These are phyloP conservation scores for Chaetoderma sp. DNA, from an alignment of 2,888 invertebrate species.

Conservation along the genomic window DNA sequence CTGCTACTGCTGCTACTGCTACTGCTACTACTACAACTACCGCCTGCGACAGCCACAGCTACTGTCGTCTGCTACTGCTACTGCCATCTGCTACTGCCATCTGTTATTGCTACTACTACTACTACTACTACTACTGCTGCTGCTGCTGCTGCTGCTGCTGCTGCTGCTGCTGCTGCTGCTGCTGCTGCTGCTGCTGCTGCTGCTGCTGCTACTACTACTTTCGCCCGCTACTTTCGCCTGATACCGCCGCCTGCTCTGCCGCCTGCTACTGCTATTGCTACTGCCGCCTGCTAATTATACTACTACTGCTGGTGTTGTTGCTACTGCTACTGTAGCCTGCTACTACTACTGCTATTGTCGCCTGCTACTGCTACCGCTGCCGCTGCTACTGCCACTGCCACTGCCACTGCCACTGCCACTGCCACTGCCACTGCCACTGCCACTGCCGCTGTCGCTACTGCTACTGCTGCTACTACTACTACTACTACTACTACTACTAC, in stretches of 20 bases:
- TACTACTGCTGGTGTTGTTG: too few species aligned
- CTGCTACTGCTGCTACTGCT: background rate
- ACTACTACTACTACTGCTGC: background rate
- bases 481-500: background rate
- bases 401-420: background rate
- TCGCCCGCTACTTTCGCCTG: background rate
- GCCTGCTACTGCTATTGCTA: background rate
- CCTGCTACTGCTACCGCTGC: too few species aligned
- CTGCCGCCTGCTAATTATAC: background rate
- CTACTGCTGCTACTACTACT: background rate
- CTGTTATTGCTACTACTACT: background rate
- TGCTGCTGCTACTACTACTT: background rate
- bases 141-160: background rate
- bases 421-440: background rate
- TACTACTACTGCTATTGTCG: background rate
- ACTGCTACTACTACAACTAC: background rate
- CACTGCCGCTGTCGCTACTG: background rate
- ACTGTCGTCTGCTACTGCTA: background rate
- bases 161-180: background rate
- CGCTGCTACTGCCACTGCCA: background rate
- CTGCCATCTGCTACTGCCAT: background rate
- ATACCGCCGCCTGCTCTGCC: background rate
- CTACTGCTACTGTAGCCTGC: too few species aligned
- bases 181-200: background rate
- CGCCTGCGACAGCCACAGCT: background rate